A percentile compares a stretch with the other conserved stretches of the same genome.
Conservation (phyloP, 2,888 invertebrate genomes). For the Eupithecia dodoneata region DNA sequence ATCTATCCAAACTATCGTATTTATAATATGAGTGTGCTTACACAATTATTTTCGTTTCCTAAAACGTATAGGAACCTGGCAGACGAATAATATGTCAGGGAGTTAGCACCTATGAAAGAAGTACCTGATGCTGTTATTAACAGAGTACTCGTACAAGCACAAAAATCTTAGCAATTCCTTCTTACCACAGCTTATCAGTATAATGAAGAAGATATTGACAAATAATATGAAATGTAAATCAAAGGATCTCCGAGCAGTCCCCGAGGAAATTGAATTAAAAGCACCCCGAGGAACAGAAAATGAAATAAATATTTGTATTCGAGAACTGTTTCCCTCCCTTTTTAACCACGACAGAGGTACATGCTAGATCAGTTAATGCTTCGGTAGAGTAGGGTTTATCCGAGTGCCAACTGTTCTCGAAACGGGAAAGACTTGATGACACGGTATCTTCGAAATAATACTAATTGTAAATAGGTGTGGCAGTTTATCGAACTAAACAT, state of each 20-base stretch:
- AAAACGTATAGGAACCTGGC: too few species aligned
- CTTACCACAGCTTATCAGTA: background rate
- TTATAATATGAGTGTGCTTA: too few species aligned
- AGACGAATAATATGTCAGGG: background rate
- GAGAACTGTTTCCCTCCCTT: slow-evolving; percentile 1
- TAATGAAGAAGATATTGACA: slow-evolving; percentile 12
- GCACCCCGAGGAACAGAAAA: slow-evolving; percentile 37
- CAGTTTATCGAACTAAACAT: background rate
- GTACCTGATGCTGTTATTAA: background rate
- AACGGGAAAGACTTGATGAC: background rate
- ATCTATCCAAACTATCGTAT: too few species aligned
- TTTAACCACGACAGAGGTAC: background rate
- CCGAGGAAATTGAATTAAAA: slow-evolving; percentile 73
- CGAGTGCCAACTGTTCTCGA: background rate
- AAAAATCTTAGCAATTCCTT: background rate
- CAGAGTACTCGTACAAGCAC: background rate
- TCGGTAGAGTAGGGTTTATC: background rate
- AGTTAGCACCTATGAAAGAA: background rate
- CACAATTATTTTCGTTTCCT: too few species aligned
- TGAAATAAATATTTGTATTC: slow-evolving; percentile 33
- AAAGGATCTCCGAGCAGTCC: slow-evolving; percentile 53
- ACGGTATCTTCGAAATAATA: background rate
- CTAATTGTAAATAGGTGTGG: background rate
- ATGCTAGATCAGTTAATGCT: background rate
- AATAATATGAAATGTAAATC: slow-evolving; percentile 42